Evolutionary conservation across 1,140 invertebrate genomes (phyloP).

Genomic region (Brachionus sp.): DNA sequence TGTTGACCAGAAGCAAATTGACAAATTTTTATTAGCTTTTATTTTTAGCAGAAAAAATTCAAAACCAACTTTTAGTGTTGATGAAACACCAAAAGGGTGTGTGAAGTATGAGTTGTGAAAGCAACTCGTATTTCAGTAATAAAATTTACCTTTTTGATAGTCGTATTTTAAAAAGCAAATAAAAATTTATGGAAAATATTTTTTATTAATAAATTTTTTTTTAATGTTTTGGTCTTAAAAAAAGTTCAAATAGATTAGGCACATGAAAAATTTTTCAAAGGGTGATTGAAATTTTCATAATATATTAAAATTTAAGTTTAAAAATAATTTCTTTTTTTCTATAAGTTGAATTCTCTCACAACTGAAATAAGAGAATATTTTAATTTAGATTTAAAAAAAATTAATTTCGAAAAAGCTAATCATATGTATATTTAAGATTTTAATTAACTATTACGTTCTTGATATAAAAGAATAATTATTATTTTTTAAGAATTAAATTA

Average conservation of each 20-base stretch:
- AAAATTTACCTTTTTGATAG: not conserved
- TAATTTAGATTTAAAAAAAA: too few species aligned
- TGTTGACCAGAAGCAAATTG: constrained; percentile 1
- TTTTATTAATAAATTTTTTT: too few species aligned
- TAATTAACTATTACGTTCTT: too few species aligned
- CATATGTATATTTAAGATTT: too few species aligned
- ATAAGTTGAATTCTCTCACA: too few species aligned
- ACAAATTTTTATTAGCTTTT: constrained; percentile 10
- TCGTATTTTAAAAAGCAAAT: not conserved
- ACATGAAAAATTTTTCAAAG: not conserved
- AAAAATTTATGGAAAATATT: not conserved
- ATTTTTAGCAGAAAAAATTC: not conserved
- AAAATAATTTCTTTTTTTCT: too few species aligned
- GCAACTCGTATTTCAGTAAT: not conserved
- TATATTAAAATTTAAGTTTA: not conserved
- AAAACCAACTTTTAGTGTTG: not conserved
- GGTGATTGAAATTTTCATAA: not conserved
- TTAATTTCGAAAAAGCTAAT: too few species aligned
- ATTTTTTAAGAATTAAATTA: too few species aligned
- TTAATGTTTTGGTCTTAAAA: too few species aligned
- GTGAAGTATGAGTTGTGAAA: not conserved
- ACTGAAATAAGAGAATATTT: too few species aligned
- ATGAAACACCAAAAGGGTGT: not conserved
- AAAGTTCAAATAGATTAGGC: too few species aligned
- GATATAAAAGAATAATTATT: too few species aligned